These are phyloP conservation scores for Physocephala rufipes DNA, from an alignment of 2,888 invertebrate species.

Conservation along the genomic window DNA sequence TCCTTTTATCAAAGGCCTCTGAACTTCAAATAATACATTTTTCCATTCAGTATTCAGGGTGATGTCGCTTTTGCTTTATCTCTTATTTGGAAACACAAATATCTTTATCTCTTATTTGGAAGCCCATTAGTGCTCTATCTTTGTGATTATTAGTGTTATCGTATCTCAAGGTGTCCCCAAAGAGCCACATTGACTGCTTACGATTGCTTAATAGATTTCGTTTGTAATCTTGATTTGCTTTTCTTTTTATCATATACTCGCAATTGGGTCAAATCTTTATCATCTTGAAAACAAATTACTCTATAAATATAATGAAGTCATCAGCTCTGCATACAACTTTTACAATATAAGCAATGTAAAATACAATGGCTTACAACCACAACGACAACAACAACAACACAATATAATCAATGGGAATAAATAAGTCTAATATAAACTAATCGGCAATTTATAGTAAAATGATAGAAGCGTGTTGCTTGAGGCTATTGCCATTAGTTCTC, in stretches of 20 bases:
- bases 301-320: background rate
- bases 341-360: background rate
- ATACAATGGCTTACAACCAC: background rate
- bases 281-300: background rate
- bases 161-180: slow-evolving; percentile 18
- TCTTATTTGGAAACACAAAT: too few species aligned
- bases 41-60: too few species aligned
- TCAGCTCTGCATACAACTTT: background rate
- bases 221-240: background rate
- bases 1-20: too few species aligned
- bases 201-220: background rate
- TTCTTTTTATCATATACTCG: background rate
- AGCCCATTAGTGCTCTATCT: background rate
- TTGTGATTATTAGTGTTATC: background rate
- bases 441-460: too few species aligned
- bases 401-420: background rate
- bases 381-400: background rate
- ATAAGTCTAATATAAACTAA: too few species aligned
- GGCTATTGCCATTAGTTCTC: too few species aligned
- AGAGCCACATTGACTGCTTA: background rate
- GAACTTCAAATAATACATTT: too few species aligned
- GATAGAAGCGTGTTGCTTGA: too few species aligned
- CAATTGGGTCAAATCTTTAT: background rate
- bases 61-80: too few species aligned
- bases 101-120: too few species aligned